phyloP scores from a whole-genome alignment of 2,113 vertebrate genomes.

The western clawed frog (Xenopus tropicalis) region DNA sequence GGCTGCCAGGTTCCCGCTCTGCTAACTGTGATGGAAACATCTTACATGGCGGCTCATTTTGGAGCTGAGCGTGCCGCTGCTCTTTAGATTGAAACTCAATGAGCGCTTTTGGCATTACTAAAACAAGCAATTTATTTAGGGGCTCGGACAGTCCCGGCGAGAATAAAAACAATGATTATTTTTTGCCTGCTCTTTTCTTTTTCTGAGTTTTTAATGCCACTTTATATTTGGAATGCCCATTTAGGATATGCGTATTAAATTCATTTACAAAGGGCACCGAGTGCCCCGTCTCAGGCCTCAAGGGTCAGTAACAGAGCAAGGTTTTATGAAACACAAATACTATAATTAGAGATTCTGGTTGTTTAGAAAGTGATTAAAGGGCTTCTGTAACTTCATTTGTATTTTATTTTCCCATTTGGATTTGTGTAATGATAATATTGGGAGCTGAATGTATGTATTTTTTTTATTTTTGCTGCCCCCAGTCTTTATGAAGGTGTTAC shows the following conservation, averaged over 20 bases:
- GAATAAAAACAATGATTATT: constrained; percentile 12
- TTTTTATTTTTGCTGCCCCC: no score
- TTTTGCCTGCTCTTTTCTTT: not conserved
- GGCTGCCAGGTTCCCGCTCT: not conserved
- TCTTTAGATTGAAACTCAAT: constrained; percentile 17
- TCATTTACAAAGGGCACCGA: not conserved
- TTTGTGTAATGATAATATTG: no score
- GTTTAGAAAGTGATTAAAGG: no score
- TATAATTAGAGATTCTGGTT: no score
- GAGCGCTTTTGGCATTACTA: not conserved
- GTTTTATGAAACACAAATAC: constrained; percentile 26
- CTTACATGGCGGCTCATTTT: not conserved
- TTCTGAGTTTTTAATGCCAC: not conserved
- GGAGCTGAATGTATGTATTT: no score
- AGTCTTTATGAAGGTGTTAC: no score
- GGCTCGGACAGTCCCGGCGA: not conserved
- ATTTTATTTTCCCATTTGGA: no score
- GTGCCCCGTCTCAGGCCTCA: not conserved
- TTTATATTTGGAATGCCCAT: no score
- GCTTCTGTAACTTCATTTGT: no score
- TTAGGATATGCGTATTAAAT: not conserved
- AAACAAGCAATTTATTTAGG: constrained; percentile 5
- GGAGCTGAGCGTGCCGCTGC: not conserved
- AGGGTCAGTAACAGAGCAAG: constrained; percentile 15
- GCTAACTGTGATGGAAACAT: constrained; percentile 2